Percentiles rank a stretch among this genome's conserved stretches.
phyloP scores from a whole-genome alignment of 2,797 vertebrate genomes.

The Artibeus lituratus region DNA sequence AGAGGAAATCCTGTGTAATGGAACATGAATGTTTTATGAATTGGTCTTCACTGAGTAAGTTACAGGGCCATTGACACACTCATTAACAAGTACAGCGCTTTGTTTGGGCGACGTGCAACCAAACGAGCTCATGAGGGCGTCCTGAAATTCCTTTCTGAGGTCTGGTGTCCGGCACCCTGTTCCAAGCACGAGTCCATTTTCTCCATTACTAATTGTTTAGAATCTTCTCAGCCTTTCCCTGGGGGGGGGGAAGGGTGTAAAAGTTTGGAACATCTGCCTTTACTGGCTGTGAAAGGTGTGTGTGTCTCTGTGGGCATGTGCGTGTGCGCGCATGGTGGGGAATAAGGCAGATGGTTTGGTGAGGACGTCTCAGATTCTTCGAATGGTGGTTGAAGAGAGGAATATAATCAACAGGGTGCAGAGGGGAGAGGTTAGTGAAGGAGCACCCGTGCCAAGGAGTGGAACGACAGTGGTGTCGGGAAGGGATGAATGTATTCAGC shows the following conservation, averaged over 20 bases:
- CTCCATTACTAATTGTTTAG: constrained; percentile 77
- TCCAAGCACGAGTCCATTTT: constrained; percentile 78
- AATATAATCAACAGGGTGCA: neutral
- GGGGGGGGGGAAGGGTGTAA: constrained; percentile 64
- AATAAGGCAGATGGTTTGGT: constrained; percentile 19
- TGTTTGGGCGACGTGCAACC: constrained; percentile 71
- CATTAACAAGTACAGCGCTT: constrained; percentile 80
- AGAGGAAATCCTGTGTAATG: constrained; percentile 78
- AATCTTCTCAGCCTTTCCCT: constrained; percentile 74
- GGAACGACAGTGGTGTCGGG: neutral
- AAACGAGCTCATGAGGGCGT: constrained; percentile 60
- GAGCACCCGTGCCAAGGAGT: neutral
- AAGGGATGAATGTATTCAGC: neutral
- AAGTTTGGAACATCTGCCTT: constrained; percentile 61
- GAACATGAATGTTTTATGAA: constrained; percentile 82
- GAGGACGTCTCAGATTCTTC: neutral
- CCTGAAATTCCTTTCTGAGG: constrained; percentile 62
- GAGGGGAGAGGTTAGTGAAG: neutral
- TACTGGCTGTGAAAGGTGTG: neutral
- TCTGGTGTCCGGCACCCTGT: constrained; percentile 69
- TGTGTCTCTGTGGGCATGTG: neutral
- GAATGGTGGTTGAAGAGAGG: neutral
- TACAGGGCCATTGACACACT: constrained; percentile 82
- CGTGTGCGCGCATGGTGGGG: neutral
- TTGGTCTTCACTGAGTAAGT: constrained; percentile 81